These are phyloP conservation scores for Microctenopoma stevenorrisi DNA, from an alignment of 2,797 vertebrate species.

Conservation along the genomic window DNA sequence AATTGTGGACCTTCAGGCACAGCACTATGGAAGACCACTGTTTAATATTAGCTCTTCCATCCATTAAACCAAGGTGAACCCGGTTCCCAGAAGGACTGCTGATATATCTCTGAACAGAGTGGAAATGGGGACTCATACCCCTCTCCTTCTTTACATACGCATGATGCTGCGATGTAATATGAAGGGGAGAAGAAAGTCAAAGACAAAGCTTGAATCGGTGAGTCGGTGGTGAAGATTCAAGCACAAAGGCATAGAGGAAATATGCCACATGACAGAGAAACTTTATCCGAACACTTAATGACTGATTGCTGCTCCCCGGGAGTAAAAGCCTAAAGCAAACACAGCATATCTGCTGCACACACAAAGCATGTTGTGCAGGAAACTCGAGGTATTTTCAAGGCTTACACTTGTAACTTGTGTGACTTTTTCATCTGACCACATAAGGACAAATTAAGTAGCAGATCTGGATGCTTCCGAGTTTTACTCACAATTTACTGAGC, in stretches of 20 bases:
- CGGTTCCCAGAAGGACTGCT: conserved; percentile 60
- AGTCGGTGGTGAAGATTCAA: conserved; percentile 37
- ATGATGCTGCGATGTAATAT: conserved; percentile 31
- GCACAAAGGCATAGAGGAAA: conserved; percentile 38
- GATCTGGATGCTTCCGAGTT: conserved; percentile 72
- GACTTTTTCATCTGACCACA: conserved; percentile 50
- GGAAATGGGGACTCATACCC: conserved; percentile 40
- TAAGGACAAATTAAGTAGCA: conserved; percentile 61
- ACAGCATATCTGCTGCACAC: conserved; percentile 39
- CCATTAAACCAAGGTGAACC: conserved; percentile 48
- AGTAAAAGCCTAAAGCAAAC: conserved; percentile 32
- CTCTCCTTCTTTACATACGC: conserved; percentile 30
- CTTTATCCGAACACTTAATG: conserved; percentile 43
- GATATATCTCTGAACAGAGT: conserved; percentile 27
- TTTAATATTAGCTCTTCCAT: conserved; percentile 68
- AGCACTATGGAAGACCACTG: conserved; percentile 59
- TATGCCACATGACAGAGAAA: conserved; percentile 27
- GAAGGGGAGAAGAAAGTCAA: conserved; percentile 33
- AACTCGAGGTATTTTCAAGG: conserved; percentile 13
- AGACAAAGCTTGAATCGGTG: conserved; percentile 39
- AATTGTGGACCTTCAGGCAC: conserved; percentile 55
- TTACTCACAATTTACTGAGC: conserved; percentile 55
- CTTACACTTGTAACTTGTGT: conserved; percentile 45
- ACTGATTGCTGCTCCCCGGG: conserved; percentile 30
- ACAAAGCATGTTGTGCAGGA: conserved; percentile 21